These are phyloP conservation scores for Clusia tigrina DNA, from an alignment of 2,888 invertebrate genomes.

Conservation along the genomic window DNA sequence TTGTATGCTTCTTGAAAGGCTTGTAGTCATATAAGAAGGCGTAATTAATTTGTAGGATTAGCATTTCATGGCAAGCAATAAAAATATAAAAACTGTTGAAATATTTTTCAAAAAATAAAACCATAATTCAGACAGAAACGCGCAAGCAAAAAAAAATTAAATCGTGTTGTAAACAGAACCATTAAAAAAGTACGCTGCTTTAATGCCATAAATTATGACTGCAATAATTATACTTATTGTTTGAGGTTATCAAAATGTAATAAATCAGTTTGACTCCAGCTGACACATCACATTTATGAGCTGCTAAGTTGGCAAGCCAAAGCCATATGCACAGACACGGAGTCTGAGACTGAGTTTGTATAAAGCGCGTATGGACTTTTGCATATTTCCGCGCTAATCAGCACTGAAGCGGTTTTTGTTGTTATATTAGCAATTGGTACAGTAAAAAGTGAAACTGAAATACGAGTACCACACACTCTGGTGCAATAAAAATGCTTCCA, in stretches of 20 bases:
- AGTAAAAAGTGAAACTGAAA: background rate
- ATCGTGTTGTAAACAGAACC: background rate
- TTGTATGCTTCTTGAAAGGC: no score
- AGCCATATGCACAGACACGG: background rate
- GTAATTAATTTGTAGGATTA: no score
- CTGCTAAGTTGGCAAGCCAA: constrained; percentile 26
- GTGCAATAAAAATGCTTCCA: background rate
- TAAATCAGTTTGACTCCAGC: constrained; percentile 47
- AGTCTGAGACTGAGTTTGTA: background rate
- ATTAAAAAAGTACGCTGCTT: background rate
- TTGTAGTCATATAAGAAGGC: no score
- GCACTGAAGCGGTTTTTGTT: no score
- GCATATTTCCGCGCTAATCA: no score
- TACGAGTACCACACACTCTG: background rate
- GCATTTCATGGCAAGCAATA: no score
- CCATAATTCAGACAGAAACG: no score
- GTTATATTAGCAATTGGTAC: no score
- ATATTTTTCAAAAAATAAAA: no score
- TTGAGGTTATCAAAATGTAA: constrained; percentile 52
- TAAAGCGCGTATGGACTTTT: no score
- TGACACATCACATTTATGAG: constrained; percentile 36
- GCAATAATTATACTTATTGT: constrained; percentile 9
- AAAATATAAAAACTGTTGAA: no score
- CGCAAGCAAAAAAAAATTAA: no score
- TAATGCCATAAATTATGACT: constrained; percentile 1